Conservation (phyloP, 2,888 invertebrate genomes). For the Ypsolopha scabrella region DNA sequence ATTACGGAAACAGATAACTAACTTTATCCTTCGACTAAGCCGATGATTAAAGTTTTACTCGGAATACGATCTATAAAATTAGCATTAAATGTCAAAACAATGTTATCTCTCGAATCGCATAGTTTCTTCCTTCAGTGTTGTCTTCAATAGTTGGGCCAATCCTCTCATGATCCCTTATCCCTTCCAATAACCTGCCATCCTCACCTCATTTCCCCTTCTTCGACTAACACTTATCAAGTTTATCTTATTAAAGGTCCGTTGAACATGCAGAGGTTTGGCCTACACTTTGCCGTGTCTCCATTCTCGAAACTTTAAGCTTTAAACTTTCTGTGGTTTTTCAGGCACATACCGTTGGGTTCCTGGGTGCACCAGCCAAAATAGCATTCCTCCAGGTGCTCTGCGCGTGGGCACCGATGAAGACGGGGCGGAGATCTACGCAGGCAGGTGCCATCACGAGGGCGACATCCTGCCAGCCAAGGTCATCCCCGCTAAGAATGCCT, state of each 20-base stretch:
- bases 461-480: constrained; percentile 78
- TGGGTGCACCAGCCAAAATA: constrained; percentile 56
- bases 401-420: constrained; percentile 76
- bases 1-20: too few relatives aligned
- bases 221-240: neutral
- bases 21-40: too few relatives aligned
- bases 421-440: constrained; percentile 80
- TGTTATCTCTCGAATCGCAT: constrained; percentile 35
- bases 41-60: too few relatives aligned
- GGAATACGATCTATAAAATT: neutral
- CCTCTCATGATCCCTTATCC: constrained; percentile 54
- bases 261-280: constrained; percentile 62
- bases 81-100: constrained; percentile 12
- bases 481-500: constrained; percentile 73
- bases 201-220: constrained; percentile 1
- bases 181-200: constrained; percentile 11
- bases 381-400: constrained; percentile 59
- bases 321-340: constrained; percentile 15
- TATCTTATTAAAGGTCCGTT: neutral
- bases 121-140: constrained; percentile 19
- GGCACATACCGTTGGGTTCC: constrained; percentile 66
- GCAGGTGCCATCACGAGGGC: constrained; percentile 75
- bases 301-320: neutral
- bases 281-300: constrained; percentile 9
- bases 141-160: constrained; percentile 55